Base-by-base conservation (phyloP, 2,888 invertebrate species). In the Ischnus inquisitorius region DNA sequence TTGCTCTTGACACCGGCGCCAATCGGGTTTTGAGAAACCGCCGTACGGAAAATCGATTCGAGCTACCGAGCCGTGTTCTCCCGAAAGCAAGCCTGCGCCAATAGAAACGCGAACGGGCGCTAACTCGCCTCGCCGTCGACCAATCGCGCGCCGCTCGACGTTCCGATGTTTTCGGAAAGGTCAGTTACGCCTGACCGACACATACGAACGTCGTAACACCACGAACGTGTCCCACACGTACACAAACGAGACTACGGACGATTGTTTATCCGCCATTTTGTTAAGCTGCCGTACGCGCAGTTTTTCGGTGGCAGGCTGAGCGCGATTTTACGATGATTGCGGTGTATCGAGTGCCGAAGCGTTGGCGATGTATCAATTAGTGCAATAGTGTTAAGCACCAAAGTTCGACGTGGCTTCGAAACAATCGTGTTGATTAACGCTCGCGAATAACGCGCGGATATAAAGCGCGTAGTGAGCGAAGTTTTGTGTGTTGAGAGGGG, bases 201-300 rank as follows among this genome's bases (percentile, higher is more conserved):
- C 57, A 28, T 1, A n/a, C 14, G n/a, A 28, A 60, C 46, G 12
- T 14, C 46, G 25, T 25, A 60, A 14, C 57, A 14, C 57, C 57
- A 60, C 14, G 25, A 60, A 60, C 71, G 69, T 34, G 34, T 34
- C n/a, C n/a, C 54, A 39, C 68, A 68, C 69, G 68, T 6, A 51
- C 43, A 41, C 67, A 46, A 60, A 60, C 57, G 14, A 25, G 57
- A 69, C 60, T 79, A 79, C 71, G 71, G 67, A 84, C 84, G 89
- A 90, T 90, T 90, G 90, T 90, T 90, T 90, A 90, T 90, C 90
- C 90, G 90, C 90, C 90, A 90, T 90, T 90, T 90, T 90, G 90
- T 90, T 89, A 88, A 87, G 88, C 90, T 89, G 89, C 88, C 87
- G 88, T 88, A 88, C 89, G 89, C 89, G 88, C 88, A 90, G 89